Conservation (phyloP, 2,888 invertebrate genomes). For the Tenthredo scrophulariae region DNA sequence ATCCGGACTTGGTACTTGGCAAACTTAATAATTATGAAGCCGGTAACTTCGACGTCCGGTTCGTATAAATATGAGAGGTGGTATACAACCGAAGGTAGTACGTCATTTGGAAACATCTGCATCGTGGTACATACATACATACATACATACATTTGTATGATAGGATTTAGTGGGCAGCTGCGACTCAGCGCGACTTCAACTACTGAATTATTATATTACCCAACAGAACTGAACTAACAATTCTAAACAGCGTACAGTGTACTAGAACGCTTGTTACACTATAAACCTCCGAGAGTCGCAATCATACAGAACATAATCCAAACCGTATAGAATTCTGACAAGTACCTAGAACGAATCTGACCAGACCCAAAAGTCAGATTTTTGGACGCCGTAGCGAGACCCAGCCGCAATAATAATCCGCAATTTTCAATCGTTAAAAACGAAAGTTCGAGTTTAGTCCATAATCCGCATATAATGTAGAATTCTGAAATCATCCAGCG, state of each 20-base stretch:
- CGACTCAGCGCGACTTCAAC: slow-evolving; percentile 29
- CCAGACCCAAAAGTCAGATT: too few relatives aligned
- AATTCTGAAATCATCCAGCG: too few relatives aligned
- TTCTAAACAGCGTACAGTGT: not conserved
- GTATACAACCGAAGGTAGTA: not conserved
- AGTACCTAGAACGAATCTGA: not conserved
- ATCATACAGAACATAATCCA: not conserved
- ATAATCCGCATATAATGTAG: too few relatives aligned
- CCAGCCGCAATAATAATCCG: too few relatives aligned
- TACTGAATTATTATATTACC: slow-evolving; percentile 20
- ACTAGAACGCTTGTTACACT: not conserved
- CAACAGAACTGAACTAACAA: not conserved
- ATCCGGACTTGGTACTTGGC: slow-evolving; percentile 16
- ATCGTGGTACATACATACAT: not conserved
- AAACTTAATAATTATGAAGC: slow-evolving; percentile 23
- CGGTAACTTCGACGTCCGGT: slow-evolving; percentile 12
- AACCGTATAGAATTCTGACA: not conserved
- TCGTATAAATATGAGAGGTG: slow-evolving; percentile 8
- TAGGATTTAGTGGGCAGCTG: slow-evolving; percentile 34
- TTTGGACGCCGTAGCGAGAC: too few relatives aligned
- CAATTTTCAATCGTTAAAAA: too few relatives aligned
- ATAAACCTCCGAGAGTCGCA: not conserved
- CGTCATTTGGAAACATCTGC: not conserved
- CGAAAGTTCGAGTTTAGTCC: too few relatives aligned
- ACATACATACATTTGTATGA: not conserved